Conservation (phyloP, 2,888 invertebrate genomes). For the Ephialtes manifestator region DNA sequence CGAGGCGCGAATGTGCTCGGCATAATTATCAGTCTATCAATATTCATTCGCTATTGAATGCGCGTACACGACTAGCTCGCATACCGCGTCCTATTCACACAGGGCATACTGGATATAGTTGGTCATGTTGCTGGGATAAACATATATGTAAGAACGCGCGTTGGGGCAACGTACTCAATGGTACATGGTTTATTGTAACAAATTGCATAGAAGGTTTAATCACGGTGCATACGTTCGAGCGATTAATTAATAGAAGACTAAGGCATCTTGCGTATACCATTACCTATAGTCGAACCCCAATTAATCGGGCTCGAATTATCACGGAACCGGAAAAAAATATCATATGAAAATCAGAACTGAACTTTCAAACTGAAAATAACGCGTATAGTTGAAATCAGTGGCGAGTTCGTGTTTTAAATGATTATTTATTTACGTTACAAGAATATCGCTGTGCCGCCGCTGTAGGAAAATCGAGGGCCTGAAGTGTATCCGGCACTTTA, state of each 20-base stretch:
- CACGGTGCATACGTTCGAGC: background rate
- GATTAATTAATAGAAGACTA: conserved; percentile 1
- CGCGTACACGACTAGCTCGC: conserved; percentile 59
- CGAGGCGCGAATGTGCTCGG: conserved; percentile 70
- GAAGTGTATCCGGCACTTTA: too few species aligned
- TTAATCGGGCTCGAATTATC: too few species aligned
- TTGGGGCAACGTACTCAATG: conserved; percentile 10
- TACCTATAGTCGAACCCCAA: background rate
- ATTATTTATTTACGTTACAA: too few species aligned
- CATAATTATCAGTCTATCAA: conserved; percentile 75
- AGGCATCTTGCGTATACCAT: background rate
- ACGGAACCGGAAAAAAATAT: too few species aligned
- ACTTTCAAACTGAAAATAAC: too few species aligned
- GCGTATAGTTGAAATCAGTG: too few species aligned
- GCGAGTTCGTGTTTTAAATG: too few species aligned
- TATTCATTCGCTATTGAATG: conserved; percentile 75
- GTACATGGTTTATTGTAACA: conserved; percentile 15
- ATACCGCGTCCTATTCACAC: conserved; percentile 38
- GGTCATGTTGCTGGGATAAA: background rate
- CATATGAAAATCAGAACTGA: too few species aligned
- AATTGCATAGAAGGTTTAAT: conserved; percentile 5
- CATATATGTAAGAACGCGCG: background rate
- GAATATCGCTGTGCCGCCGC: too few species aligned
- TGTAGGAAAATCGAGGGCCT: too few species aligned
- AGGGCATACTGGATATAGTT: background rate